phyloP scores from a whole-genome alignment of 1,140 invertebrate genomes.

The Tenebrio molitor region DNA sequence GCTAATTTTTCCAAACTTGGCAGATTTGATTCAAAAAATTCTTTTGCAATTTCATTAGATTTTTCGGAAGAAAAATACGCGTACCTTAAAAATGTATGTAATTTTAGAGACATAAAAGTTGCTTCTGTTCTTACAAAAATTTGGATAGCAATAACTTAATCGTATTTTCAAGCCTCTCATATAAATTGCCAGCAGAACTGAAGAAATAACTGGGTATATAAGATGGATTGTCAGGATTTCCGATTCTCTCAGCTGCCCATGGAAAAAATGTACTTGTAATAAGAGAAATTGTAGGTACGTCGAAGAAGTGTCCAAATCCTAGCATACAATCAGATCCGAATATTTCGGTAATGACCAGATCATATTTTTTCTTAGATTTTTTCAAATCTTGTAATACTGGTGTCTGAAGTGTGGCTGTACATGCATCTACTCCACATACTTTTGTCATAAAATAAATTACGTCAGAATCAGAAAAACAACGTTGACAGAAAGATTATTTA shows the following conservation, averaged over 20 bases:
- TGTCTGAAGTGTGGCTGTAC: no score
- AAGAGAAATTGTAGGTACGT: conserved; percentile 58
- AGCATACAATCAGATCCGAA: conserved; percentile 47
- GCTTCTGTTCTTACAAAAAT: not conserved
- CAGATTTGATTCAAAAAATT: conserved; percentile 57
- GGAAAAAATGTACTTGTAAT: conserved; percentile 72
- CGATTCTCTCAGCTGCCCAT: conserved; percentile 68
- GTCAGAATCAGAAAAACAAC: no score
- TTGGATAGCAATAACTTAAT: not conserved
- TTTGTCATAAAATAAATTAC: no score
- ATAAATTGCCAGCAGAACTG: conserved; percentile 69
- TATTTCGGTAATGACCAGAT: conserved; percentile 44
- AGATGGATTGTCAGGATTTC: conserved; percentile 72
- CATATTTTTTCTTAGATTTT: conserved; percentile 47
- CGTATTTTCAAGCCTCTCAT: conserved; percentile 68
- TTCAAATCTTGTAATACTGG: conserved; percentile 30
- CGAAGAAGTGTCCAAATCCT: conserved; percentile 35
- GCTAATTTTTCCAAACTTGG: conserved; percentile 53
- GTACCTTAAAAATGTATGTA: conserved; percentile 1
- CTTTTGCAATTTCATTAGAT: conserved; percentile 41
- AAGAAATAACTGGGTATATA: conserved; percentile 72
- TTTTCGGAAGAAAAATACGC: not conserved
- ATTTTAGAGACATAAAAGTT: not conserved
- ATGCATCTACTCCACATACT: no score
- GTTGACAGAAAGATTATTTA: no score